Conservation (phyloP, 2,888 invertebrate species). For the Drosophila affinis region DNA sequence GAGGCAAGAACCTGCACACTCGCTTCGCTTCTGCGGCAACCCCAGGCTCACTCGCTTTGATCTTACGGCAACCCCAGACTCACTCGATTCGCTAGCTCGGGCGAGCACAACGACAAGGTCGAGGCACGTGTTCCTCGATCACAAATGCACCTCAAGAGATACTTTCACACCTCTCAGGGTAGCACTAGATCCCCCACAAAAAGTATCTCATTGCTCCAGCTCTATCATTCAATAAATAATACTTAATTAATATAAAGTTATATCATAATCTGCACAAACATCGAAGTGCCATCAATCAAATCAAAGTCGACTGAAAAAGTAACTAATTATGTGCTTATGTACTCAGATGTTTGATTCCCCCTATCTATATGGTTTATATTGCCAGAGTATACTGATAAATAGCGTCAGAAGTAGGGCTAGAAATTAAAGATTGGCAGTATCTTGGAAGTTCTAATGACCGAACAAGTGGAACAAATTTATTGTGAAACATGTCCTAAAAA, state of each 20-base stretch:
- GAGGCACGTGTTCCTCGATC: no score
- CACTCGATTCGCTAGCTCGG: no score
- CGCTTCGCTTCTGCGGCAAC: no score
- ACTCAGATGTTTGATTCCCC: neutral
- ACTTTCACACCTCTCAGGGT: no score
- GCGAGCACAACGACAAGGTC: no score
- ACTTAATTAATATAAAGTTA: neutral
- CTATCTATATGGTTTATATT: neutral
- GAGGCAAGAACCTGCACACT: no score
- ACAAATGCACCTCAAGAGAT: no score
- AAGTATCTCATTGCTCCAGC: no score
- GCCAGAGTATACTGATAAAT: neutral
- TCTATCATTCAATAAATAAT: neutral
- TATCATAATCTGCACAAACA: no score
- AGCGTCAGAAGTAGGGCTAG: neutral
- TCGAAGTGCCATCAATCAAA: neutral
- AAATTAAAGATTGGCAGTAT: neutral
- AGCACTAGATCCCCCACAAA: no score
- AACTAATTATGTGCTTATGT: neutral
- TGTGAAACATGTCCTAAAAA: constrained; percentile 1
- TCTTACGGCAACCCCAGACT: no score
- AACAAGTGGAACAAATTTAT: neutral
- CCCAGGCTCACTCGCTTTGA: no score
- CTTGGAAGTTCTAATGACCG: neutral
- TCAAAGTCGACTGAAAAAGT: neutral